Evolutionary conservation across 1,140 invertebrate genomes (phyloP), one percentile per base, ranked within the genome.

Genomic region (Plodia interpunctella): DNA sequence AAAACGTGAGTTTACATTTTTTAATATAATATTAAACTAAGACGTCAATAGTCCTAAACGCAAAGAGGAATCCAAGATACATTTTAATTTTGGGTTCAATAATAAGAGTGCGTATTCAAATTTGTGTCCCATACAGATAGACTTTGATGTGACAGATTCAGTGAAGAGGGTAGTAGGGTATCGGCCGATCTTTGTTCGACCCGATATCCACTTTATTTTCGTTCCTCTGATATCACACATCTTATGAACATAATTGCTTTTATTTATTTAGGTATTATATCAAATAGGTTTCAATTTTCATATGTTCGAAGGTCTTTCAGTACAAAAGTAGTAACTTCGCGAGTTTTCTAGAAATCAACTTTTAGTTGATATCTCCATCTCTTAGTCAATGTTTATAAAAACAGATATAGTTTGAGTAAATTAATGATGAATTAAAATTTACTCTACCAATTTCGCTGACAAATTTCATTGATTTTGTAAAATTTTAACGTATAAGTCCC

Each of bases 161-260:
- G 21, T 66, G 63, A 69, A 56, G 56, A 66, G 66, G 69, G 69
- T 72, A 62, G 66, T 65, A 68, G 65, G 67, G 60, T 57, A 72
- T 66, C 65, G 38, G 59, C 15, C 38, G 51, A 69, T 68, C 65
- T 66, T 54, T 56, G 59, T 68, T 70, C 66, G 61, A 57, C 52
- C 58, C 57, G 38, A 69, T 65, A 62, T 66, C 50, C 52, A 64
- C 62, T 69, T 69, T 75, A 78, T 75, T 80, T 80, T 62, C 68
- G 69, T 60, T 70, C 15, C 51, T 55, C 49, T 60, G 67, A 71
- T 70, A 73, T 62, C 66, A 11, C 54, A 62, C 66, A 57, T 63
- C 68, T 69, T 74, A 74, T 70, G 55, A 69, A 68, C 57, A 58
- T 59, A 61, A 65, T 59, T 63, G 57, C 44, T 63, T 59, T 63